These are phyloP conservation scores for Rhinopithecus roxellana DNA, from an alignment of 2,113 vertebrate genomes.

Conservation along the genomic window DNA sequence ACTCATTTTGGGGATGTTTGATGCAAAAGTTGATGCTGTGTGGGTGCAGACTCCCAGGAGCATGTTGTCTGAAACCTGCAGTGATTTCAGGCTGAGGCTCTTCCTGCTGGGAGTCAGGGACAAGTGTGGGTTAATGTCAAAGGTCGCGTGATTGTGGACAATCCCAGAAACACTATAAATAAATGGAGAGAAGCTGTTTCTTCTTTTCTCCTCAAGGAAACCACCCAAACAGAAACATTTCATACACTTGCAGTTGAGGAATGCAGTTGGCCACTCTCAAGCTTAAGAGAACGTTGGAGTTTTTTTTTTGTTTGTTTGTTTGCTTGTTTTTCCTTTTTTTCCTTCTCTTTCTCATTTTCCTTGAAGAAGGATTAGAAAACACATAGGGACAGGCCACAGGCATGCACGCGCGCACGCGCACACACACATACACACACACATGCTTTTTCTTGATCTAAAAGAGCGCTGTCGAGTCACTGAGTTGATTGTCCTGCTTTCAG, in stretches of 20 bases:
- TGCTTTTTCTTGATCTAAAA: not conserved
- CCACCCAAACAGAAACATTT: not conserved
- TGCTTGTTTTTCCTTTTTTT: not conserved
- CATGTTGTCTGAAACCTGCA: not conserved
- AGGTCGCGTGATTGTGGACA: not conserved
- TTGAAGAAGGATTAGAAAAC: not conserved
- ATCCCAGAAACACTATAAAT: not conserved
- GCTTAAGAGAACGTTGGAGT: not conserved
- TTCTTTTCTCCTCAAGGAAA: not conserved
- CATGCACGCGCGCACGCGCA: not conserved
- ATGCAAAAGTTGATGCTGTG: not conserved
- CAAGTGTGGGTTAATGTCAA: not conserved
- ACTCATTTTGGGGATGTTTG: not conserved
- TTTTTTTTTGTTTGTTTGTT: not conserved
- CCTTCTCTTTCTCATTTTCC: not conserved
- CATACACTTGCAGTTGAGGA: not conserved
- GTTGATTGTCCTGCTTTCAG: not conserved
- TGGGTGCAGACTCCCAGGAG: not conserved
- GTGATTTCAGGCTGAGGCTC: not conserved
- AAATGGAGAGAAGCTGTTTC: not conserved
- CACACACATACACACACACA: not conserved
- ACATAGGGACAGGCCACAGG: no score
- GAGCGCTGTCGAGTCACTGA: not conserved
- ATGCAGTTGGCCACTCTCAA: not conserved
- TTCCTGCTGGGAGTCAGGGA: not conserved